Conservation (phyloP, 2,113 vertebrate species). For the Gavia stellata region DNA sequence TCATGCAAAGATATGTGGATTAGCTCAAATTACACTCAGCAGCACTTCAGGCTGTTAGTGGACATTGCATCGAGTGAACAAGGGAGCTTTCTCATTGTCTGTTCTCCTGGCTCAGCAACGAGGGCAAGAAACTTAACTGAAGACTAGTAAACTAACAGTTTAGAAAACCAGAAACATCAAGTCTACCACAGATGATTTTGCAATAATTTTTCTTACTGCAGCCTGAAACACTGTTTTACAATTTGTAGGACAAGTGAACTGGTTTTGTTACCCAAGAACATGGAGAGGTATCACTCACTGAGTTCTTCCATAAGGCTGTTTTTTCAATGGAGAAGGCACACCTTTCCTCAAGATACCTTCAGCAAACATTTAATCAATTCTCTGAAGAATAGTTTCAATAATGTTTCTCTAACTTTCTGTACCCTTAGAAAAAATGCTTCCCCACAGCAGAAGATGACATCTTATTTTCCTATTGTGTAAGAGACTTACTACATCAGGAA, state of each 20-base stretch:
- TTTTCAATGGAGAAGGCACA: background rate
- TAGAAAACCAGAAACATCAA: background rate
- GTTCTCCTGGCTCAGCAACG: background rate
- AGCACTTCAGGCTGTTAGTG: background rate
- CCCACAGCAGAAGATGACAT: background rate
- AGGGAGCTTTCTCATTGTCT: background rate
- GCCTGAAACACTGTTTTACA: background rate
- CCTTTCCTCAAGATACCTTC: background rate
- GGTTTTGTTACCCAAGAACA: background rate
- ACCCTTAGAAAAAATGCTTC: background rate
- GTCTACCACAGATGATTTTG: background rate
- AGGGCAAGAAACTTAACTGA: background rate
- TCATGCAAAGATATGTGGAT: background rate
- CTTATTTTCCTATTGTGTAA: background rate
- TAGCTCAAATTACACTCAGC: background rate
- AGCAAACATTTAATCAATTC: background rate
- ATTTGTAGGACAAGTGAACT: background rate
- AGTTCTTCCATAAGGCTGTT: background rate
- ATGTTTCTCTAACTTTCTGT: background rate
- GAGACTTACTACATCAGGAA: background rate
- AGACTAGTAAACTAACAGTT: background rate
- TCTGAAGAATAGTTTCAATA: background rate
- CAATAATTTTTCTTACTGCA: background rate
- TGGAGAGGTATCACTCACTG: fast-evolving
- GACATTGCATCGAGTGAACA: background rate